Conservation (phyloP, 2,113 vertebrate species). For the Todiramphus chloris region DNA sequence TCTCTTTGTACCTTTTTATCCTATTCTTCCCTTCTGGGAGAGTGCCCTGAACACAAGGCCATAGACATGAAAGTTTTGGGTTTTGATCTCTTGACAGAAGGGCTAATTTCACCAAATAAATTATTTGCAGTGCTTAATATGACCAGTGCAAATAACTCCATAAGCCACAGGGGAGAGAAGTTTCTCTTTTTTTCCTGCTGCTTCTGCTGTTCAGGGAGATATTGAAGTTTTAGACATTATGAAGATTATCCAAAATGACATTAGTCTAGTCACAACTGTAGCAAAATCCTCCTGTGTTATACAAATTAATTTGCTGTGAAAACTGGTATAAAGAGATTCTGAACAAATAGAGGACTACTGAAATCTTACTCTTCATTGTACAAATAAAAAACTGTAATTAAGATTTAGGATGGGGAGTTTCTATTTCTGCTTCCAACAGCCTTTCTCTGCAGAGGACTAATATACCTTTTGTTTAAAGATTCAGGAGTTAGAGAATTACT, state of each 20-base stretch:
- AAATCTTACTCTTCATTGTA: neutral
- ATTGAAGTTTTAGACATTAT: neutral
- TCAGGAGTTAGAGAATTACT: neutral
- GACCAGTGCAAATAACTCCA: neutral
- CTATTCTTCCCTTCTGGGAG: neutral
- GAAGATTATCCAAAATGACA: constrained; percentile 44
- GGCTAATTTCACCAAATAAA: constrained; percentile 23
- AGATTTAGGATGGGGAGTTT: neutral
- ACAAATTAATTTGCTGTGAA: constrained; percentile 48
- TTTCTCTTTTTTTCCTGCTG: neutral
- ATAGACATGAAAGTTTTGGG: neutral
- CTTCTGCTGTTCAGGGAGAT: neutral
- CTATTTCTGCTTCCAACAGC: neutral
- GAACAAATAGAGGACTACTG: constrained; percentile 22
- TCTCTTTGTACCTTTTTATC: neutral
- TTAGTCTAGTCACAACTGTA: constrained; percentile 42
- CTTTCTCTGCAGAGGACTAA: neutral
- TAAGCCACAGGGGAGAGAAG: neutral
- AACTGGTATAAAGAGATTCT: neutral
- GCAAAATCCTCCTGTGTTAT: constrained; percentile 49
- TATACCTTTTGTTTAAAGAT: neutral
- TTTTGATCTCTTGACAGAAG: neutral
- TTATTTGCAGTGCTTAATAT: neutral
- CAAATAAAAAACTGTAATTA: constrained; percentile 36
- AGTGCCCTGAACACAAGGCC: neutral